These are phyloP conservation scores for Cepaea nemoralis DNA, from an alignment of 1,140 invertebrate species.

Conservation along the genomic window DNA sequence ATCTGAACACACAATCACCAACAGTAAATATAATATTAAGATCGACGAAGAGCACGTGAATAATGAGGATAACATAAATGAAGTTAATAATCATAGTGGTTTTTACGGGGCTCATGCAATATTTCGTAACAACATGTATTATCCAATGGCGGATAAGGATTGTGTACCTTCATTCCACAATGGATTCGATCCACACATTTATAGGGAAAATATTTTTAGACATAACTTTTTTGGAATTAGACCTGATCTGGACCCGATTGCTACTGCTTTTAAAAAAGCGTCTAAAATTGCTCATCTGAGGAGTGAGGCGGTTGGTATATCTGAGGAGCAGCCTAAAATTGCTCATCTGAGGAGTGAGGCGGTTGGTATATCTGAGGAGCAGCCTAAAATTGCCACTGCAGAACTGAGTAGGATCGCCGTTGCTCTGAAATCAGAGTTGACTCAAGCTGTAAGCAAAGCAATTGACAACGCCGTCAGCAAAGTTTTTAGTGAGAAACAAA, in stretches of 20 bases:
- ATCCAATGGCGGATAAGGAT: constrained; percentile 17
- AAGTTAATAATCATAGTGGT: constrained; percentile 44
- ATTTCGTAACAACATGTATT: constrained; percentile 22
- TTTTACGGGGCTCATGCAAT: background rate
- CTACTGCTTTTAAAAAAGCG: constrained; percentile 16
- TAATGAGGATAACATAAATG: background rate
- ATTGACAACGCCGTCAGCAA: constrained; percentile 89
- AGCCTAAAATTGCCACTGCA: background rate
- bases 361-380: background rate
- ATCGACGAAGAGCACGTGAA: background rate
- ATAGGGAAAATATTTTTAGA: constrained; percentile 35
- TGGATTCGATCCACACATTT: constrained; percentile 24
- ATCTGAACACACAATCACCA: background rate
- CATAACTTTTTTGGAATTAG: constrained; percentile 20
- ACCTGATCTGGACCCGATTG: constrained; percentile 25
- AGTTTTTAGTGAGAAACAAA: constrained; percentile 78
- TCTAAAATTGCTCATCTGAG: background rate
- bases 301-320: background rate
- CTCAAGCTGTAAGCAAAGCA: constrained; percentile 77
- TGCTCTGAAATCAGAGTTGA: constrained; percentile 88
- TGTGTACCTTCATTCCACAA: constrained; percentile 17
- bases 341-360: background rate
- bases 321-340: constrained; percentile 8
- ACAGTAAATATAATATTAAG: background rate
- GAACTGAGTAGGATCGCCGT: constrained; percentile 16